Conservation (phyloP, 2,113 vertebrate species). For the Percopsis transmontana region DNA sequence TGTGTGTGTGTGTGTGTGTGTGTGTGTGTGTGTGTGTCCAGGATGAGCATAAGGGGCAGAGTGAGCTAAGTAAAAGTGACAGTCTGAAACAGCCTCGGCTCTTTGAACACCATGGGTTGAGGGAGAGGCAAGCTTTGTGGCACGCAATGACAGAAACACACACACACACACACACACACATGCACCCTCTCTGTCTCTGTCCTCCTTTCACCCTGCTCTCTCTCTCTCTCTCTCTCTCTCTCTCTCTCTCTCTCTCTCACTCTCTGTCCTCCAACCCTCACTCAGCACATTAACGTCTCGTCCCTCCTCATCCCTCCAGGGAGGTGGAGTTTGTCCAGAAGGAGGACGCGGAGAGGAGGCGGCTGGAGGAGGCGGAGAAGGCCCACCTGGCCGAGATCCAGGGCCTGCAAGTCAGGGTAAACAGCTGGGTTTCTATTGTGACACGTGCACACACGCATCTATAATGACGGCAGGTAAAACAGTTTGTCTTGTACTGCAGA, state of each 20-base stretch:
- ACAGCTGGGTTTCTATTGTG: conserved; percentile 27
- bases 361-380: conserved; percentile 94
- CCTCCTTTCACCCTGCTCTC: background rate
- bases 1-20: conserved; percentile 2
- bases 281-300: conserved; percentile 22
- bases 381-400: conserved; percentile 91
- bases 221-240: conserved; percentile 16
- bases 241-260: background rate
- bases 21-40: conserved; percentile 1
- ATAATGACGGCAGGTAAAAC: too few relatives aligned
- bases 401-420: conserved; percentile 90
- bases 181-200: background rate
- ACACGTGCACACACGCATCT: too few relatives aligned
- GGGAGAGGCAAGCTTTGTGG: conserved; percentile 15
- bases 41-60: background rate
- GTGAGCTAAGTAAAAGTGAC: conserved; percentile 15
- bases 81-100: conserved; percentile 23
- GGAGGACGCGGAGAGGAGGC: conserved; percentile 91
- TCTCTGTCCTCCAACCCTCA: conserved; percentile 5
- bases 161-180: conserved; percentile 10
- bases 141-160: conserved; percentile 4
- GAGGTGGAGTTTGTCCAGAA: conserved; percentile 95
- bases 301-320: conserved; percentile 69
- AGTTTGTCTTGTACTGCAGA: too few relatives aligned
- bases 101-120: conserved; percentile 6